Conservation (phyloP, 2,797 vertebrate species). For the Xenopus petersii region DNA sequence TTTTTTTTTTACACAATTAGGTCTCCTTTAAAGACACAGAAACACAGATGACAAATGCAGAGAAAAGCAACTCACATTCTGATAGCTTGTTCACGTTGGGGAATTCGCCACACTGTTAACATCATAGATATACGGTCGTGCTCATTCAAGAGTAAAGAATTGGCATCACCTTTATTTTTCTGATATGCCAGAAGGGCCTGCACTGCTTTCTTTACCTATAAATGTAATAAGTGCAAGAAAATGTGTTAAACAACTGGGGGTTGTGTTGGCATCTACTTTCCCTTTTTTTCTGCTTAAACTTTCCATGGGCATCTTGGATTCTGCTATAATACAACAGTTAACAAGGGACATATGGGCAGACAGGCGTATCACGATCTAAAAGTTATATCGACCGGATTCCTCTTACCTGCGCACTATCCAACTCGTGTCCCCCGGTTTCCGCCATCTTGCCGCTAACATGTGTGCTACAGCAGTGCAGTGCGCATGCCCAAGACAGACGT, state of each 20-base stretch:
- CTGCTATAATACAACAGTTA: too few species aligned
- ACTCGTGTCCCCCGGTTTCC: background rate
- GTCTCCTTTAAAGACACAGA: too few species aligned
- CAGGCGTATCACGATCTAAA: too few species aligned
- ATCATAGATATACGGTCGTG: constrained; percentile 70
- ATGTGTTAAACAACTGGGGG: too few species aligned
- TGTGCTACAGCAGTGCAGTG: background rate
- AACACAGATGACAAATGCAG: too few species aligned
- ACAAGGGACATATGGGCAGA: too few species aligned
- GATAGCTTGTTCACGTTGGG: constrained; percentile 66
- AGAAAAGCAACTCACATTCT: constrained; percentile 72
- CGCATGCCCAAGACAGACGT: background rate
- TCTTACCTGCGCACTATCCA: constrained; percentile 31
- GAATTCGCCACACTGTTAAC: constrained; percentile 81
- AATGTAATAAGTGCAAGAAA: too few species aligned
- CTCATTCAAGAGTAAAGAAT: constrained; percentile 66
- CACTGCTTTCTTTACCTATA: constrained; percentile 76
- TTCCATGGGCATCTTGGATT: too few species aligned
- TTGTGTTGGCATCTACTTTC: too few species aligned
- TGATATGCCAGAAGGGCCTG: constrained; percentile 71
- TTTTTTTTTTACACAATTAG: too few species aligned
- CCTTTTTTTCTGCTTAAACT: too few species aligned
- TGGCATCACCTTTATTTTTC: constrained; percentile 59
- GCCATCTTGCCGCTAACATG: constrained; percentile 29
- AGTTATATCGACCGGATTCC: background rate